A percentile compares a stretch with the other conserved stretches of the same genome.
Conservation (phyloP, 2,113 vertebrate species). For the Hyperopisus bebe region DNA sequence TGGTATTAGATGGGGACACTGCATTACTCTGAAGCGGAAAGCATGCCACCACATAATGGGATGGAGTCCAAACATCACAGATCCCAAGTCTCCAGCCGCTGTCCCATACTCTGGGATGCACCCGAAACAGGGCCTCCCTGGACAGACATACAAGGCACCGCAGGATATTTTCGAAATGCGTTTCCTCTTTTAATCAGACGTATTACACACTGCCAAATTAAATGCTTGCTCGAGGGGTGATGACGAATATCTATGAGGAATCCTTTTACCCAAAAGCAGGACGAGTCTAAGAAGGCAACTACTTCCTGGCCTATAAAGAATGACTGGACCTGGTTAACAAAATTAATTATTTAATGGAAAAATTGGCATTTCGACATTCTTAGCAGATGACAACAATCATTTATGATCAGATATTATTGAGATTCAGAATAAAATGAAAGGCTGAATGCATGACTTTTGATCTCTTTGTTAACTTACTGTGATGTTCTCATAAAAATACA, state of each 20-base stretch:
- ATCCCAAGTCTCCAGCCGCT: neutral
- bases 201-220: neutral
- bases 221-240: neutral
- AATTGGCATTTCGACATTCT: neutral
- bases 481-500: neutral
- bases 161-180: neutral
- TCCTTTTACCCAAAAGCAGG: neutral
- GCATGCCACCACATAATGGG: neutral
- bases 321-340: neutral
- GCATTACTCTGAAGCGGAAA: neutral
- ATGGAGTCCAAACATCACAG: neutral
- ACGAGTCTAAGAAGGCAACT: neutral
- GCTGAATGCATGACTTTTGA: neutral
- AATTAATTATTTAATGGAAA: neutral
- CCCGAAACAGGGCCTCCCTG: neutral
- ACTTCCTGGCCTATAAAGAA: neutral
- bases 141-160: neutral
- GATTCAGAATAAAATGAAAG: neutral
- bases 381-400: neutral
- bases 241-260: neutral
- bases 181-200: neutral
- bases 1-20: neutral
- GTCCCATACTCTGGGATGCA: neutral
- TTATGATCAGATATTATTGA: neutral
- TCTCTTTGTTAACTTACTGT: neutral